Conservation (phyloP, 2,888 invertebrate genomes). For the Silvanus unidentatus region DNA sequence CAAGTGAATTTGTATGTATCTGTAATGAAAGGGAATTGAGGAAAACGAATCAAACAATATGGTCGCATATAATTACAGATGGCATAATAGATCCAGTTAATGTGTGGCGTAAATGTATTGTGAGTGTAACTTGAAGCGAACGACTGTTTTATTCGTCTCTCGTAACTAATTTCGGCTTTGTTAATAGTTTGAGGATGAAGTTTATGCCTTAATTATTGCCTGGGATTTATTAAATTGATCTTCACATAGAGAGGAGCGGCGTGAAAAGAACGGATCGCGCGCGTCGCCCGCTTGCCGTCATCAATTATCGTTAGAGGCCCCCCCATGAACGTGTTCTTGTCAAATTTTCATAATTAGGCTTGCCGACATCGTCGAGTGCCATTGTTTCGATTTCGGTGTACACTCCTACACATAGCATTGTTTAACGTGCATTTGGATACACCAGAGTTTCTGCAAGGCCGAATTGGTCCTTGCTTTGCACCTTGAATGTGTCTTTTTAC, state of each 20-base stretch:
- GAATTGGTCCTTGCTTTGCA: no score
- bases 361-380: slow-evolving; percentile 39
- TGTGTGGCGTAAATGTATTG: slow-evolving; percentile 28
- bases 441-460: no score
- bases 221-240: slow-evolving; percentile 42
- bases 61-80: slow-evolving; percentile 30
- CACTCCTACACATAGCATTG: no score
- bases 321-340: slow-evolving; percentile 40
- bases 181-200: slow-evolving; percentile 43
- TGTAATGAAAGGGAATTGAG: no score
- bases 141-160: slow-evolving; percentile 37
- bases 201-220: slow-evolving; percentile 41
- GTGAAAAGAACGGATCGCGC: slow-evolving; percentile 32
- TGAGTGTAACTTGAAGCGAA: slow-evolving; percentile 34
- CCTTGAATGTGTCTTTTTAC: no score
- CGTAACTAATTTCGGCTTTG: slow-evolving; percentile 40
- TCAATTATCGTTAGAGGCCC: slow-evolving; percentile 41
- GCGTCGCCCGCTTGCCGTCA: slow-evolving; percentile 25
- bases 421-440: no score
- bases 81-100: slow-evolving; percentile 31
- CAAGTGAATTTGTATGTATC: no score
- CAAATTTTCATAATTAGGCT: slow-evolving; percentile 46
- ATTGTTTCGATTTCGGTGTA: no score
- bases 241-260: slow-evolving; percentile 27
- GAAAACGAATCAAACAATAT: slow-evolving; percentile 24